Evolutionary conservation across 2,888 invertebrate species (phyloP).

Genomic region (Monochamus alternatus): DNA sequence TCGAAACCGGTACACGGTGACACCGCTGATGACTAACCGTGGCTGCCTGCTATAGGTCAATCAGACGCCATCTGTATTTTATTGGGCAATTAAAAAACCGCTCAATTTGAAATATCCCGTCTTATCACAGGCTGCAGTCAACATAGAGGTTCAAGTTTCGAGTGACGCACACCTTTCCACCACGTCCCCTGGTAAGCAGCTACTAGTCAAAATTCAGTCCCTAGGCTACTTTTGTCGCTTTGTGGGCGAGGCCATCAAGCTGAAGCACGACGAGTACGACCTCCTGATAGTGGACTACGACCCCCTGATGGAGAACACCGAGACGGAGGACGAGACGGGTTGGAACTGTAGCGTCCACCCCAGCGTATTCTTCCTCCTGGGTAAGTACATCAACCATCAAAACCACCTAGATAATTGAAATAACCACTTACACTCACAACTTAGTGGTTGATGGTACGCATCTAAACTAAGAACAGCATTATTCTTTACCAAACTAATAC

Average conservation of each 20-base stretch:
- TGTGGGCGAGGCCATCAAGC: slow-evolving; percentile 60
- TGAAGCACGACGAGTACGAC: slow-evolving; percentile 68
- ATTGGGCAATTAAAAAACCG: too few relatives aligned
- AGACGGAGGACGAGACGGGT: slow-evolving; percentile 73
- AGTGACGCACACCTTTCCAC: slow-evolving; percentile 23
- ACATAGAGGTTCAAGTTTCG: background rate
- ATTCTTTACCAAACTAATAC: too few relatives aligned
- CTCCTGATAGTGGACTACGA: slow-evolving; percentile 69
- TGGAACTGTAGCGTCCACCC: slow-evolving; percentile 80
- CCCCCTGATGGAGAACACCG: slow-evolving; percentile 74
- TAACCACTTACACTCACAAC: too few relatives aligned
- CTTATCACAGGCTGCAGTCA: slow-evolving; percentile 16
- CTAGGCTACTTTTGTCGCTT: slow-evolving; percentile 51
- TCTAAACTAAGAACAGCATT: too few relatives aligned
- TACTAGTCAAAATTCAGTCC: slow-evolving; percentile 43
- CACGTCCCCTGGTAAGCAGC: background rate
- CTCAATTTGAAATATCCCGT: too few relatives aligned
- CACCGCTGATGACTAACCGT: too few relatives aligned
- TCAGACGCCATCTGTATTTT: too few relatives aligned
- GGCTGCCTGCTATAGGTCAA: too few relatives aligned
- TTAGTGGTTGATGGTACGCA: too few relatives aligned
- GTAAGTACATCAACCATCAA: slow-evolving; percentile 54
- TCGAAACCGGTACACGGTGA: too few relatives aligned
- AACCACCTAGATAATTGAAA: too few relatives aligned
- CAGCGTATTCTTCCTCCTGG: slow-evolving; percentile 77